A percentile compares a stretch with the other conserved stretches of the same genome.
These are phyloP conservation scores for Dysidea cf. avara DNA, from an alignment of 37 sponge, comb jelly and placozoan genomes.

Conservation along the genomic window DNA sequence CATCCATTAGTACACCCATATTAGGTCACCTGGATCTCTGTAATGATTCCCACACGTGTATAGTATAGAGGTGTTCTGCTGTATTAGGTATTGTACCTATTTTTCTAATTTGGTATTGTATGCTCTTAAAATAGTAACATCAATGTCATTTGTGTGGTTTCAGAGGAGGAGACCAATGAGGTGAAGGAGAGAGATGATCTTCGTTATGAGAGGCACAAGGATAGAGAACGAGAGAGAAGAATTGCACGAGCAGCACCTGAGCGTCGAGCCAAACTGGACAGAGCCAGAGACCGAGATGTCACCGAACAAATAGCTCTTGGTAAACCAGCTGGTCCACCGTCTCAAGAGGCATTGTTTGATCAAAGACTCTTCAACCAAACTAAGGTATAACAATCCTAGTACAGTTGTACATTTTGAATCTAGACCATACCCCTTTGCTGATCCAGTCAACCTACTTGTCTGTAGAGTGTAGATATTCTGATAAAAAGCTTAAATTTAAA, in stretches of 20 bases:
- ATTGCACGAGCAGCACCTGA: conserved; percentile 80
- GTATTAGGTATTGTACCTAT: too few species aligned
- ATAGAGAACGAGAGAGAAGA: conserved; percentile 92
- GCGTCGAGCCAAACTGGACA: conserved; percentile 63
- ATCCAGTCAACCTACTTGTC: too few species aligned
- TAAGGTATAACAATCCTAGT: too few species aligned
- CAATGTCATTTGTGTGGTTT: too few species aligned
- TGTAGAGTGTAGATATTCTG: neutral
- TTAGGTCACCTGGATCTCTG: too few species aligned
- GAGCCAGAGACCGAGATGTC: conserved; percentile 88
- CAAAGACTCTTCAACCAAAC: conserved; percentile 93
- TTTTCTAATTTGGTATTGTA: neutral
- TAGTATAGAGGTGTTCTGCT: too few species aligned
- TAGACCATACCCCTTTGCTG: too few species aligned
- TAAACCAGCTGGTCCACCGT: conserved; percentile 52
- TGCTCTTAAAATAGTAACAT: neutral
- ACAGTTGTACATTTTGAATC: too few species aligned
- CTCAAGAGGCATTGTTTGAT: conserved; percentile 88
- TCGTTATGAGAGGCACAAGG: conserved; percentile 95
- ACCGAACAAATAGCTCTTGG: conserved; percentile 97
- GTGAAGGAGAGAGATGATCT: conserved; percentile 86
- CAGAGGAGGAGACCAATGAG: conserved; percentile 52
- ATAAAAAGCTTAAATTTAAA: too few species aligned
- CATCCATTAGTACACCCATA: too few species aligned
- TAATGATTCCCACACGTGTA: too few species aligned